Conservation (phyloP, 2,888 invertebrate species). For the Cosmopolites sordidus region DNA sequence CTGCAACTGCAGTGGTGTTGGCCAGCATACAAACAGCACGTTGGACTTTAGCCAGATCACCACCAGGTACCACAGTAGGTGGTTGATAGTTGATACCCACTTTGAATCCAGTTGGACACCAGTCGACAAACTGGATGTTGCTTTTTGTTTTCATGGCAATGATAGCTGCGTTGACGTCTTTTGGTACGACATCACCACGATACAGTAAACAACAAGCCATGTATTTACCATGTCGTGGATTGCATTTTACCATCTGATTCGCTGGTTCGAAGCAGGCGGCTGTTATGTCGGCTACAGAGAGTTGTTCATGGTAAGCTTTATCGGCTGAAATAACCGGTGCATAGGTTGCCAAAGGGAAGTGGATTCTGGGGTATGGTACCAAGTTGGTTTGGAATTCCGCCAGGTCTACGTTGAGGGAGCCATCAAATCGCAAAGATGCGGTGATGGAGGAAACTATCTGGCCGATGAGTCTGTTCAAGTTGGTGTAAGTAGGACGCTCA, state of each 20-base stretch:
- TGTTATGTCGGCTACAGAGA: slow-evolving; percentile 88
- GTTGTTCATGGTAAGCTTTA: slow-evolving; percentile 90
- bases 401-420: slow-evolving; percentile 87
- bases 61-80: slow-evolving; percentile 90
- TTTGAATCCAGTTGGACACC: slow-evolving; percentile 80
- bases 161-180: slow-evolving; percentile 92
- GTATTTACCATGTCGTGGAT: slow-evolving; percentile 88
- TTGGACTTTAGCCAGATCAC: slow-evolving; percentile 90
- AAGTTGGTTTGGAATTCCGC: slow-evolving; percentile 94
- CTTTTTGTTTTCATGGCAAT: slow-evolving; percentile 94
- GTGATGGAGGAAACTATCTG: slow-evolving; percentile 91
- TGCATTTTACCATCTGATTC: slow-evolving; percentile 94
- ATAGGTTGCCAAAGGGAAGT: slow-evolving; percentile 89
- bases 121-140: slow-evolving; percentile 88
- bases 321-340: slow-evolving; percentile 93
- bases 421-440: slow-evolving; percentile 87
- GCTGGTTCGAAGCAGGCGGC: slow-evolving; percentile 94
- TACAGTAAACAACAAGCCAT: slow-evolving; percentile 96
- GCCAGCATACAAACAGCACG: slow-evolving; percentile 98
- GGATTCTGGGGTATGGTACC: slow-evolving; percentile 93
- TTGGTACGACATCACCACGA: slow-evolving; percentile 68
- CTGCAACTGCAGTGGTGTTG: slow-evolving; percentile 92
- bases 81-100: slow-evolving; percentile 91
- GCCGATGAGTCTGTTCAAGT: slow-evolving; percentile 90
- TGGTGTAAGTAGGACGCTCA: slow-evolving; percentile 92